Conservation (phyloP, 1,140 invertebrate genomes). For the Andrena cerasifolii region DNA sequence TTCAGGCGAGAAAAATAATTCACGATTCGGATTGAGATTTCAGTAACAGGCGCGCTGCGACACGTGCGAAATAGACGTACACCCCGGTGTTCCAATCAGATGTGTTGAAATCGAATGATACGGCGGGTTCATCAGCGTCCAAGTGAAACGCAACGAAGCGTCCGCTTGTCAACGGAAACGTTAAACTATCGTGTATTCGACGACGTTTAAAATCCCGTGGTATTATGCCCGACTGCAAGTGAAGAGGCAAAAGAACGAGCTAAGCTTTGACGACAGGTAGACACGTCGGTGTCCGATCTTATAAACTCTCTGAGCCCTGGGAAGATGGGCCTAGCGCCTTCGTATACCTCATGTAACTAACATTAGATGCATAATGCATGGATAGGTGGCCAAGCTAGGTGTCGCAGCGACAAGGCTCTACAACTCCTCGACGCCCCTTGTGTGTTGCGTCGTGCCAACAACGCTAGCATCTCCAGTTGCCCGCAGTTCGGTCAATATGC, state of each 20-base stretch:
- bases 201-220: slow-evolving; percentile 1
- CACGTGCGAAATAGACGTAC: too few species aligned
- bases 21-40: too few species aligned
- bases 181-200: neutral
- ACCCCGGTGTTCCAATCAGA: neutral
- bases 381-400: slow-evolving; percentile 66
- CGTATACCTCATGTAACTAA: slow-evolving; percentile 75
- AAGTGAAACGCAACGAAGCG: neutral
- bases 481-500: slow-evolving; percentile 15
- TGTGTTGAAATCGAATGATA: too few species aligned
- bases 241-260: slow-evolving; percentile 40
- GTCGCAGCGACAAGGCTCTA: slow-evolving; percentile 63
- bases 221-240: slow-evolving; percentile 32
- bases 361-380: slow-evolving; percentile 77
- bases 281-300: slow-evolving; percentile 66
- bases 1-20: too few species aligned
- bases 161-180: neutral
- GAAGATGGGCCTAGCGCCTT: slow-evolving; percentile 70
- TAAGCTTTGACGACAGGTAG: slow-evolving; percentile 70
- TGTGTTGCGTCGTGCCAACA: slow-evolving; percentile 32
- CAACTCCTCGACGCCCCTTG: slow-evolving; percentile 48
- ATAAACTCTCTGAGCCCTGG: slow-evolving; percentile 60
- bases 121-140: neutral
- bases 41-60: neutral
- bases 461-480: neutral